Evolutionary conservation across 35 echinoderm and acorn worm genomes (phyloP).

Genomic region (Stichopus chloronotus): DNA sequence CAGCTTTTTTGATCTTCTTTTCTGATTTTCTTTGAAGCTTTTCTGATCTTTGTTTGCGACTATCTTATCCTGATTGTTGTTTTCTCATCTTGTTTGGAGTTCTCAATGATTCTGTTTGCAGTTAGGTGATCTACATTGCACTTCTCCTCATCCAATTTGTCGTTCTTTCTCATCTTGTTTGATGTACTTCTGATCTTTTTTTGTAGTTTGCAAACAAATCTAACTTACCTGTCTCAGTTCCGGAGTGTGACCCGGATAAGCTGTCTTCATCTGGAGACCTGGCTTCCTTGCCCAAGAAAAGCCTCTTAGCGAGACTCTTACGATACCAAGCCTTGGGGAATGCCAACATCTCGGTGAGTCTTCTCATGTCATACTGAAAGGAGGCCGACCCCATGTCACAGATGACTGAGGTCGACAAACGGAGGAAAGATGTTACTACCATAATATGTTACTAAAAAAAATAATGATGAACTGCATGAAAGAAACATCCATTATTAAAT

Average conservation of each 20-base stretch:
- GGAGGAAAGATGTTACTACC: background rate
- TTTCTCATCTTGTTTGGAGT: too few species aligned
- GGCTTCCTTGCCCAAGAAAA: constrained; percentile 95
- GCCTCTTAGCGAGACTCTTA: constrained; percentile 79
- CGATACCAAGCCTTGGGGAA: constrained; percentile 99
- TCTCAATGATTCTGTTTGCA: too few species aligned
- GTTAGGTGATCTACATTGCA: too few species aligned
- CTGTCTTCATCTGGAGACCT: constrained; percentile 44
- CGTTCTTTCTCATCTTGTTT: too few species aligned
- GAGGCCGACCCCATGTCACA: constrained; percentile 93
- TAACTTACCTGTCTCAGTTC: constrained; percentile 25
- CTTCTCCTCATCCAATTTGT: too few species aligned
- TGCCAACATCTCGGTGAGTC: constrained; percentile 91
- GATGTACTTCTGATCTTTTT: too few species aligned
- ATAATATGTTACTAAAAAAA: constrained; percentile 18
- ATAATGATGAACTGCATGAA: background rate
- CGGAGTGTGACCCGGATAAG: background rate
- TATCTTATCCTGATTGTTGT: too few species aligned
- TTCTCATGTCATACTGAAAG: constrained; percentile 94
- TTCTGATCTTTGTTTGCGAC: too few species aligned
- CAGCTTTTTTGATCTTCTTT: too few species aligned
- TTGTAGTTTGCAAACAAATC: too few species aligned
- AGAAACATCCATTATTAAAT: too few species aligned
- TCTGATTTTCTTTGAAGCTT: too few species aligned
- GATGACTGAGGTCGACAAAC: constrained; percentile 65